phyloP scores from a whole-genome alignment of 2,797 vertebrate genomes.

The Pseudocheirus occidentalis region DNA sequence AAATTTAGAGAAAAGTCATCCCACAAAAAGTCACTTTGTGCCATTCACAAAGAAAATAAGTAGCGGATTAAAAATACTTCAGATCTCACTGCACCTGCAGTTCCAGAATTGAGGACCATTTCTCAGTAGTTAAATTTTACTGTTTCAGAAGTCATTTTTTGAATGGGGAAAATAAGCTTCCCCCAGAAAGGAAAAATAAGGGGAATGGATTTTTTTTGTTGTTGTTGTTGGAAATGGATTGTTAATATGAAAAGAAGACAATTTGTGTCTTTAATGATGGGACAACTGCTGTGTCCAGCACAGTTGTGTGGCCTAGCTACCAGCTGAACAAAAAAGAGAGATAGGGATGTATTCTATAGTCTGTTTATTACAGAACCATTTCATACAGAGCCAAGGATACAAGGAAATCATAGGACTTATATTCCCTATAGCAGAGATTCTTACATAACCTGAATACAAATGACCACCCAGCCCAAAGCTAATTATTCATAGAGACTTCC shows the following conservation, averaged over 20 bases:
- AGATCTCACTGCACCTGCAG: background rate
- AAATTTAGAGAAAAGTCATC: conserved; percentile 15
- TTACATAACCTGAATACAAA: no score
- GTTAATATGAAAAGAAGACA: background rate
- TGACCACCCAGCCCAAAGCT: no score
- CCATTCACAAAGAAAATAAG: background rate
- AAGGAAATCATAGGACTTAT: no score
- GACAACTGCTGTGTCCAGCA: no score
- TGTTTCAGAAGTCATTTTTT: conserved; percentile 32
- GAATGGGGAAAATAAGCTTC: background rate
- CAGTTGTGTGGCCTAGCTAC: no score
- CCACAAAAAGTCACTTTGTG: background rate
- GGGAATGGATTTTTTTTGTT: background rate
- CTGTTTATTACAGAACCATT: no score
- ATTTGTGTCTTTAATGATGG: conserved; percentile 34
- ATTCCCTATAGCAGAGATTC: no score
- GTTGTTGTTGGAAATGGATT: background rate
- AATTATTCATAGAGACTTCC: no score
- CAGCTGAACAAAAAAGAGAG: no score
- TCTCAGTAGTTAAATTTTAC: background rate
- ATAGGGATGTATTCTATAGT: no score
- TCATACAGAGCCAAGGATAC: no score
- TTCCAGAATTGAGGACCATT: background rate
- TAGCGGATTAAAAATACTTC: background rate
- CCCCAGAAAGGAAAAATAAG: background rate